phyloP scores from a whole-genome alignment of 2,797 vertebrate genomes.

The Oryzias dopingdopingensis region DNA sequence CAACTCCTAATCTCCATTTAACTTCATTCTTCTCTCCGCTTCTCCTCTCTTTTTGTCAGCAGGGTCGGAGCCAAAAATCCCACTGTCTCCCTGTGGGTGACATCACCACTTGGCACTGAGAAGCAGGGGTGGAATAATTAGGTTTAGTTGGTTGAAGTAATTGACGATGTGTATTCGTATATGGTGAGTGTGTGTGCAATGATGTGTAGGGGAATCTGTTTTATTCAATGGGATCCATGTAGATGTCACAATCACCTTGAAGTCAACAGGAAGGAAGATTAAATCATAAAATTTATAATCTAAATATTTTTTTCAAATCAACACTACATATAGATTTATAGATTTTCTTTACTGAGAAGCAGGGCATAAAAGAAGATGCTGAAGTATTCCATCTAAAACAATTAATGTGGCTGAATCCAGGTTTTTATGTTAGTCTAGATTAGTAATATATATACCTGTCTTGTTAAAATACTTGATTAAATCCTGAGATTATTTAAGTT shows the following conservation, averaged over 20 bases:
- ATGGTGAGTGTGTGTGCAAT: constrained; percentile 37
- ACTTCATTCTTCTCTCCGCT: constrained; percentile 21
- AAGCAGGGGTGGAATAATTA: constrained; percentile 72
- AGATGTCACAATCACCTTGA: constrained; percentile 20
- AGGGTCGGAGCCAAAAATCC: constrained; percentile 62
- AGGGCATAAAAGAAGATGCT: no score
- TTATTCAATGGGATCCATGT: constrained; percentile 63
- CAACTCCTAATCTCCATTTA: constrained; percentile 43
- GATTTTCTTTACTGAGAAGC: no score
- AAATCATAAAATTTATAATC: no score
- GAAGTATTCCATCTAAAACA: no score
- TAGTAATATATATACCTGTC: no score
- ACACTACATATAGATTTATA: no score
- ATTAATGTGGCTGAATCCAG: no score
- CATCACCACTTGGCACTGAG: constrained; percentile 77
- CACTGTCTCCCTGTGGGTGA: constrained; percentile 72
- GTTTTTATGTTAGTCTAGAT: no score
- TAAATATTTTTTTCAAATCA: no score
- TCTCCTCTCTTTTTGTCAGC: constrained; percentile 32
- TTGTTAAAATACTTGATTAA: no score
- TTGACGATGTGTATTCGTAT: constrained; percentile 38
- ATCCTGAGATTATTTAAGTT: constrained; percentile 6
- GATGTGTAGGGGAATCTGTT: constrained; percentile 61
- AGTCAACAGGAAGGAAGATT: background rate
- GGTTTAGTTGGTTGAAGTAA: constrained; percentile 71